Evolutionary conservation across 2,113 vertebrate species (phyloP).

Genomic region (Leptocoma aspasia): DNA sequence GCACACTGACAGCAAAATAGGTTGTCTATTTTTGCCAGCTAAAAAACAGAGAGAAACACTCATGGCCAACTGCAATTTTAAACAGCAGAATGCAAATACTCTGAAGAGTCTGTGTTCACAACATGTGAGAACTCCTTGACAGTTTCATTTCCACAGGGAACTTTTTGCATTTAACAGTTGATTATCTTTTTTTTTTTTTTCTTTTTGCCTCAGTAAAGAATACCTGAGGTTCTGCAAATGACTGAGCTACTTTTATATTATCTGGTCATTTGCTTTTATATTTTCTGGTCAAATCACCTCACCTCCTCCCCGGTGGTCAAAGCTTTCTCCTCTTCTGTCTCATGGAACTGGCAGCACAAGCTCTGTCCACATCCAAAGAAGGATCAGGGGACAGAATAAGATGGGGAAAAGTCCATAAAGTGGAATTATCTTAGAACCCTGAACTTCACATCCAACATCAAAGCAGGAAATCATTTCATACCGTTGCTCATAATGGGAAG

Average conservation of each 20-base stretch:
- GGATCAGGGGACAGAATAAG: neutral
- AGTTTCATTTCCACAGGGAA: neutral
- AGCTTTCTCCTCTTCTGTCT: neutral
- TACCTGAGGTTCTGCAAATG: neutral
- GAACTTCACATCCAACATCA: neutral
- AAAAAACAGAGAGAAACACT: neutral
- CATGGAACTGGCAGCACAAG: neutral
- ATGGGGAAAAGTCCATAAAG: neutral
- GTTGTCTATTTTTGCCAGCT: neutral
- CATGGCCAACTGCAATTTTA: neutral
- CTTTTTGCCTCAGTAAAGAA: neutral
- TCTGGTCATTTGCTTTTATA: neutral
- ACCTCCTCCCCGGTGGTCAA: neutral
- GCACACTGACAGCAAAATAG: neutral
- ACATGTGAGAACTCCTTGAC: neutral
- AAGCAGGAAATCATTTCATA: neutral
- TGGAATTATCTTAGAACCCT: neutral
- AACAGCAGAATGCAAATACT: neutral
- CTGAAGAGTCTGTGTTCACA: neutral
- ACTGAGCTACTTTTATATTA: neutral
- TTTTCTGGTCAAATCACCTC: neutral
- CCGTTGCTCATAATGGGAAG: neutral
- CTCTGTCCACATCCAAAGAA: neutral
- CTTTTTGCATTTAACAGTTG: neutral
- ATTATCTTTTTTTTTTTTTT: neutral